Conservation (phyloP, 2,797 vertebrate species). For the Anableps anableps region DNA sequence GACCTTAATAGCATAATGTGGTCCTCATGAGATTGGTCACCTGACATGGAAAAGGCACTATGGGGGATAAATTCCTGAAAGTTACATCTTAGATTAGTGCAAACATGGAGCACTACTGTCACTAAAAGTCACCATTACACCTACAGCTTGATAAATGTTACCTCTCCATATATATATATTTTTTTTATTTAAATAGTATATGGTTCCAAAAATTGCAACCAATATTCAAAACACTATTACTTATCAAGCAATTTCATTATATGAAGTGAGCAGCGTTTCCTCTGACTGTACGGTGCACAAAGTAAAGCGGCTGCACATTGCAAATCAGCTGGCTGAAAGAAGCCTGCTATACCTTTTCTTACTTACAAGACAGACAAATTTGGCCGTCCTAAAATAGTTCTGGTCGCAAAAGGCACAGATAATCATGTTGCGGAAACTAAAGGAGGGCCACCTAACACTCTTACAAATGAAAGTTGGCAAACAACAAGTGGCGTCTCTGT, state of each 20-base stretch:
- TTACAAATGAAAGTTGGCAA: no score
- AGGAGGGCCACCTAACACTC: no score
- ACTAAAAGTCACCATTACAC: not conserved
- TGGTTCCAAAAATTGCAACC: not conserved
- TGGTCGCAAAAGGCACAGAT: no score
- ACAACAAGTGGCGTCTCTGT: no score
- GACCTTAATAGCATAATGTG: conserved; percentile 47
- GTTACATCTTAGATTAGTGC: not conserved
- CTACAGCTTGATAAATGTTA: not conserved
- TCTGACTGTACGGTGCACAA: no score
- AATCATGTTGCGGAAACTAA: no score
- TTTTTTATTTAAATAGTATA: not conserved
- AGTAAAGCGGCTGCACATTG: no score
- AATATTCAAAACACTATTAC: not conserved
- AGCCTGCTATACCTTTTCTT: no score
- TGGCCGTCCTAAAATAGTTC: no score
- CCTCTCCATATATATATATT: not conserved
- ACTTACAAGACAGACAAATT: no score
- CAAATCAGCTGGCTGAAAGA: no score
- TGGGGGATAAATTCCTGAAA: conserved; percentile 15
- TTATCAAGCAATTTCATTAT: not conserved
- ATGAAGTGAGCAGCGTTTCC: not conserved
- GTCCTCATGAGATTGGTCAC: conserved; percentile 55
- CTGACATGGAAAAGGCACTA: conserved; percentile 15
- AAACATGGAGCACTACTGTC: not conserved